Percentiles rank a stretch among this genome's conserved stretches.
These are phyloP conservation scores for Nothobranchius kuhntae DNA, from an alignment of 2,113 vertebrate species.

Conservation along the genomic window DNA sequence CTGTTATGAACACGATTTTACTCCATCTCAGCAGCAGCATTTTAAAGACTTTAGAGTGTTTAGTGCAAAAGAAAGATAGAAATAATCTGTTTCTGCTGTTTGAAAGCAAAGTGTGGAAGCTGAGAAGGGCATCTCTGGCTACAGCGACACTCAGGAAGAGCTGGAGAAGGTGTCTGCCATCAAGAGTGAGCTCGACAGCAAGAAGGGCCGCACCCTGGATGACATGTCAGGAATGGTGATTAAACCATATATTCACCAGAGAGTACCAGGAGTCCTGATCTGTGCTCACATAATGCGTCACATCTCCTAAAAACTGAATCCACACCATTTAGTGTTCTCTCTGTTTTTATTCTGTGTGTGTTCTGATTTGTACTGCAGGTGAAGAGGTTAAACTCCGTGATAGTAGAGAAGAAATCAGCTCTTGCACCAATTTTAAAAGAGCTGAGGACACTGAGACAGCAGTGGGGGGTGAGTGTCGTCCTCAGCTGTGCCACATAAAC, in stretches of 20 bases:
- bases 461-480: conserved; percentile 81
- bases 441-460: conserved; percentile 89
- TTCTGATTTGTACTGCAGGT: conserved; percentile 78
- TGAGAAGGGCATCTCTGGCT: conserved; percentile 92
- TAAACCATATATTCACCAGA: not conserved
- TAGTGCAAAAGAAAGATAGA: no score
- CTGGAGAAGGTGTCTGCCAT: conserved; percentile 92
- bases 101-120: conserved; percentile 88
- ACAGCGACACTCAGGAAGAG: conserved; percentile 93
- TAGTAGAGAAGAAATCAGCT: conserved; percentile 91
- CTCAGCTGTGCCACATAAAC: not conserved
- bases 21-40: no score
- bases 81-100: conserved; percentile 19
- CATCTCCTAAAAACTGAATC: not conserved
- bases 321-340: not conserved
- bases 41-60: no score
- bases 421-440: conserved; percentile 94
- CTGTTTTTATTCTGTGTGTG: not conserved
- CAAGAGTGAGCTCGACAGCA: conserved; percentile 94
- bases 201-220: conserved; percentile 91
- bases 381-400: conserved; percentile 88
- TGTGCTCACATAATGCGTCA: no score
- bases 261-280: no score
- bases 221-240: conserved; percentile 96
- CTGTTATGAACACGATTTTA: no score